Percentiles rank a stretch among this genome's conserved stretches.
Evolutionary conservation across 2,113 vertebrate species (phyloP).

Genomic region (Scortum barcoo): DNA sequence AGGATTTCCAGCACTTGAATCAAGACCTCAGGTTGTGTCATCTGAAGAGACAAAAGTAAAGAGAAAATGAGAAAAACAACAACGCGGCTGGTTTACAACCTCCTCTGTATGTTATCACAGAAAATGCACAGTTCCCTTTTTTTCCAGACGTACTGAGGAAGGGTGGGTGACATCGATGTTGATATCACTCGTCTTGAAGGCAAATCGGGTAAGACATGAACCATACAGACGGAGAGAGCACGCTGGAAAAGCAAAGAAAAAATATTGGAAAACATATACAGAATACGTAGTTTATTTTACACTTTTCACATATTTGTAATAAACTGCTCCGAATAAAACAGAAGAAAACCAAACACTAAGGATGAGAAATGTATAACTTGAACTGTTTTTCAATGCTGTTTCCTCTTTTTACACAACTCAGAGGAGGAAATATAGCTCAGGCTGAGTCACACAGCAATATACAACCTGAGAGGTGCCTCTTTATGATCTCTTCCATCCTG

Average conservation of each 20-base stretch:
- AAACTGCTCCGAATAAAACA: background rate
- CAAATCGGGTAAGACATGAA: constrained; percentile 94
- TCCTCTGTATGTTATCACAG: background rate
- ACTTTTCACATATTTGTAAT: background rate
- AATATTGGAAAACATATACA: background rate
- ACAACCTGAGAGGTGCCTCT: constrained; percentile 90
- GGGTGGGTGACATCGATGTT: constrained; percentile 97
- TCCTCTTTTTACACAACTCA: background rate
- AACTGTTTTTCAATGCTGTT: background rate
- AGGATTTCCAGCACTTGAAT: constrained; percentile 97
- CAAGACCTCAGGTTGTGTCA: constrained; percentile 97
- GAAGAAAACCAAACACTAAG: background rate
- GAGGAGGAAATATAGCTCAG: background rate
- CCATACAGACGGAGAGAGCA: constrained; percentile 96
- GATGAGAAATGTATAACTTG: background rate
- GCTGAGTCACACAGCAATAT: background rate
- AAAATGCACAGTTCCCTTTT: background rate
- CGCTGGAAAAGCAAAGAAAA: constrained; percentile 78
- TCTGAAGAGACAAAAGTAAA: constrained; percentile 81
- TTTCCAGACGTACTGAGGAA: constrained; percentile 86
- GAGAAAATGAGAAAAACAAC: background rate
- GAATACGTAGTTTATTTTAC: background rate
- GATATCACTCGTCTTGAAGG: constrained; percentile 96
- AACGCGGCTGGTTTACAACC: background rate
- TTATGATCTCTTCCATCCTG: constrained; percentile 93